Evolutionary conservation across 2,113 vertebrate species (phyloP).

Genomic region (Bufo bufo): DNA sequence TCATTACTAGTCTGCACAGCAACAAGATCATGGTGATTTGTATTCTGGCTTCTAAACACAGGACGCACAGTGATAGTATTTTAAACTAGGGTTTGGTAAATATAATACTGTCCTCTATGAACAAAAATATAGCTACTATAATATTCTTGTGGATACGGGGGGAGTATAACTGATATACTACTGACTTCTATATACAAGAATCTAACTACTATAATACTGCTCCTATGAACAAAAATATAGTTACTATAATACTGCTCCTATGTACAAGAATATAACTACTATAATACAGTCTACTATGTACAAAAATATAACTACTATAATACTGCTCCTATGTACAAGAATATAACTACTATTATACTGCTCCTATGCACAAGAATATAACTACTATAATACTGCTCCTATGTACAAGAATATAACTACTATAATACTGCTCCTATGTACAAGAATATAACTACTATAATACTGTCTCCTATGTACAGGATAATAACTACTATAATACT

Average conservation of each 20-base stretch:
- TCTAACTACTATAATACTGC: no score
- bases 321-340: neutral
- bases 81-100: neutral
- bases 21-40: neutral
- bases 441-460: neutral
- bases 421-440: neutral
- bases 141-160: no score
- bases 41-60: no score
- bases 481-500: no score
- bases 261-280: no score
- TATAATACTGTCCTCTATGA: neutral
- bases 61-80: neutral
- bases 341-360: neutral
- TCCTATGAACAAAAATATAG: no score
- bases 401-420: constrained; percentile 1
- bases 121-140: no score
- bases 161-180: no score
- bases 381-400: constrained; percentile 2
- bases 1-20: neutral
- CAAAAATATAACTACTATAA: no score
- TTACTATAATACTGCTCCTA: no score
- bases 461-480: neutral
- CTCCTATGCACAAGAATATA: neutral
- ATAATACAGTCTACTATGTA: no score
- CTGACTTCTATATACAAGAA: neutral